Base-by-base conservation (phyloP, 92 coral and sea anemone genomes). In the Palythoa grandis region DNA sequence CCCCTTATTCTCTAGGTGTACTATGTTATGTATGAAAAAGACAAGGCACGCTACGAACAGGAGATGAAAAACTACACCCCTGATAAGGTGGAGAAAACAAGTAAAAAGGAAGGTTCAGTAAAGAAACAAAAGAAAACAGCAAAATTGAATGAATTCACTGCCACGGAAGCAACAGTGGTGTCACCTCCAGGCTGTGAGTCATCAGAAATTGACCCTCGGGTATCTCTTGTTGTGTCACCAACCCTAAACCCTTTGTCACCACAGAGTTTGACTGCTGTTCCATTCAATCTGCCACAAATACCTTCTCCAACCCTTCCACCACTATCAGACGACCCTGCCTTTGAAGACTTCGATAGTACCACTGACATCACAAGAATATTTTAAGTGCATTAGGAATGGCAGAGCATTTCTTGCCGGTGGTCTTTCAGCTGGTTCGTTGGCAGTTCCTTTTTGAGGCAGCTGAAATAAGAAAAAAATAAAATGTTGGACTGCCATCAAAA, bases 21-120 rank as follows among this genome's bases (percentile, higher is more conserved):
- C 82, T 96, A 96, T 83, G 96, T 93, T 57, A 95, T 96, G 99
- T 96, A 96, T 88, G 99, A 96, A 92, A 94, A 92, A 77, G 98
- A 96, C 77, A 96, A 96, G 78, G 99, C 91, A 63, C 91, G 99
- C 52, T 96, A 95, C 69, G 99, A 96, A 91, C 91, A 89, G 73
- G 99, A 96, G 78, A 96, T 96, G 99, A 95, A 93, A 82, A 92
- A 90, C 74, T 96, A 96, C 70, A 89, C 95, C 73, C 89, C 95
- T 68, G 99, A 96, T 72, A 96, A 95, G 63, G 89, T 77, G 60
- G 91, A 89, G 4, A 86, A 88, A 77, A 83, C 82, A 40, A 92
- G 77, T 56, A 90, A 91, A 50, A 92, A 88, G 77, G 94, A 88
- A 50, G 86, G 93, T 14, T 82, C 93, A 17, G 78, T 88, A 7